Evolutionary conservation across 2,888 invertebrate genomes (phyloP).

Genomic region (Drosophila formosana): DNA sequence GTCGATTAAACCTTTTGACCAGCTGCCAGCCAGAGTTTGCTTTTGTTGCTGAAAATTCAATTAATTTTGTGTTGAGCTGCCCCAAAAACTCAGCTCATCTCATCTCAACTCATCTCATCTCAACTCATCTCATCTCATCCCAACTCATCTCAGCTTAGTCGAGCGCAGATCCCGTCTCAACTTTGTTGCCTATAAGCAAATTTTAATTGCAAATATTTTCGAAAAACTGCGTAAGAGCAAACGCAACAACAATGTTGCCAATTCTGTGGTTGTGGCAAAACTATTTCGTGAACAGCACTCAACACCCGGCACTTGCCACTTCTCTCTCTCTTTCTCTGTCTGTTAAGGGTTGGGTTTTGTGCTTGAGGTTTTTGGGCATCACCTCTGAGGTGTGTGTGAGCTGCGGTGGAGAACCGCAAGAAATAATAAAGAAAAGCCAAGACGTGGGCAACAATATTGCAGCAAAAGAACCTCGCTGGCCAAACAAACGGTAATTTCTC

Average conservation of each 20-base stretch:
- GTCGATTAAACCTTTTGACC: slow-evolving; percentile 18
- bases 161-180: slow-evolving; percentile 17
- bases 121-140: neutral
- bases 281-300: slow-evolving; percentile 49
- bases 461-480: slow-evolving; percentile 46
- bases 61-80: slow-evolving; percentile 35
- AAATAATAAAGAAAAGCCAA: slow-evolving; percentile 65
- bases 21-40: slow-evolving; percentile 8
- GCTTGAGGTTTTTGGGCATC: neutral
- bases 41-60: slow-evolving; percentile 36
- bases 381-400: slow-evolving; percentile 23
- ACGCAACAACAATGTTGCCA: slow-evolving; percentile 51
- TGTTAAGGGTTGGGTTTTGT: slow-evolving; percentile 28
- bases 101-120: neutral
- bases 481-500: slow-evolving; percentile 78
- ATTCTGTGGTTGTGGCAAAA: slow-evolving; percentile 48
- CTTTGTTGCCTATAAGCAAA: slow-evolving; percentile 51
- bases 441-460: slow-evolving; percentile 75
- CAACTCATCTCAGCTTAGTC: neutral
- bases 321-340: neutral
- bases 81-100: neutral
- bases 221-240: slow-evolving; percentile 37
- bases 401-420: slow-evolving; percentile 40
- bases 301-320: slow-evolving; percentile 23
- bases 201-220: slow-evolving; percentile 65